A percentile compares a stretch with the other conserved stretches of the same genome.
Evolutionary conservation across 2,113 vertebrate genomes (phyloP).

Genomic region (Aptenodytes patagonicus): DNA sequence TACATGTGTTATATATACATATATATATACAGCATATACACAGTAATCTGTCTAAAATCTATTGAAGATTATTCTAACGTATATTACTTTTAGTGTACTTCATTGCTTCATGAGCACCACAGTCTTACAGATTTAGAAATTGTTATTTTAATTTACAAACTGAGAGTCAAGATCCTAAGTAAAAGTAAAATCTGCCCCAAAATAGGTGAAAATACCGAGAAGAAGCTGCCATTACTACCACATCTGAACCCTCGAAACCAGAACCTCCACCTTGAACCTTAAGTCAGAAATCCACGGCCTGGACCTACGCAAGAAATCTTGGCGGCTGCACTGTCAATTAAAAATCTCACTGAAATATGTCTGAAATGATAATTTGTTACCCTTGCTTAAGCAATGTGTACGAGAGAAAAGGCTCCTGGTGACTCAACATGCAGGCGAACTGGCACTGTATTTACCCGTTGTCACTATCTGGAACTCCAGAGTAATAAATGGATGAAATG

Average conservation of each 20-base stretch:
- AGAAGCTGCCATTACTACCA: neutral
- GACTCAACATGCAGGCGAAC: neutral
- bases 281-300: neutral
- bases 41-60: neutral
- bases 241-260: neutral
- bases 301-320: neutral
- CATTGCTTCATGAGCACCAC: neutral
- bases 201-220: neutral
- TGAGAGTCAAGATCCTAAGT: neutral
- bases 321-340: neutral
- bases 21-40: neutral
- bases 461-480: slow-evolving; percentile 27
- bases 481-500: slow-evolving; percentile 59
- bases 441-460: slow-evolving; percentile 31
- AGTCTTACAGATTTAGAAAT: neutral
- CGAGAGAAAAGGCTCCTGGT: neutral
- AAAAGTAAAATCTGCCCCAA: neutral
- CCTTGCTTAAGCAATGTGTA: slow-evolving; percentile 20
- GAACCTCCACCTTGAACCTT: neutral
- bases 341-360: neutral
- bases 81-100: neutral
- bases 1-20: no score
- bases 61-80: neutral
- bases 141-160: neutral
- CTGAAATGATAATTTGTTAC: slow-evolving; percentile 8